Base-by-base conservation (phyloP, 2,888 invertebrate genomes). In the Eustalomyia histrio region DNA sequence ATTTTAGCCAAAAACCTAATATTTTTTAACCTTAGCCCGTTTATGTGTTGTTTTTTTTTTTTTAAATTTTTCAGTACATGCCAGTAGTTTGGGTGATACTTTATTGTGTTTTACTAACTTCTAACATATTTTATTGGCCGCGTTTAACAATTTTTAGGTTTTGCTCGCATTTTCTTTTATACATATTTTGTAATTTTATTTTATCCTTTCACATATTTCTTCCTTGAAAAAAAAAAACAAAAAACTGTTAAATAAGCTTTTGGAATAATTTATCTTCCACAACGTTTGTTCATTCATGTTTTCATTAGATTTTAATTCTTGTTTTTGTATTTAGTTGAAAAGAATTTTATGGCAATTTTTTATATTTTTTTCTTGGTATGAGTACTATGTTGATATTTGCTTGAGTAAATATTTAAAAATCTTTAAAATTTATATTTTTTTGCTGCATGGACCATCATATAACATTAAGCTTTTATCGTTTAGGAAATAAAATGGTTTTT, bases 241-340 rank as follows among this genome's bases (percentile, higher is more conserved):
- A 39, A 12, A 39, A 39, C 39, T 39, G 39, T 10, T 39, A 39
- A 39, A 39, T 55, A 53, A 67, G 43, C 61, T 69, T 65, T 64
- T 74, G 69, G 18, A 50, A 69, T 80, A 80, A 76, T 80, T 80
- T 81, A 81, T 81, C 80, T 76, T 74, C n/a, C 55, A 57, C 53
- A 76, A 58, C 69, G 69, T 74, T 76, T 81, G 74, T 78, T 74
- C 65, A 74, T 73, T 76, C 80, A 80, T 76, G 76, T 76, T 80
- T 80, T 76, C 76, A 80, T 80, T 80, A 73, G 73, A 64, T 80
- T 80, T 76, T 76, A 76, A 76, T 72, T 75, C 35, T 24, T 63
- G 17, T 79, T 57, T 17, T 50, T 58, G 43, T 35, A 14, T 3
- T 53, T 50, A 57, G 50, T 63, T 67, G 24, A 18, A 39, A 57